Evolutionary conservation across 2,888 invertebrate species (phyloP).

Genomic region (Volucella inanis): DNA sequence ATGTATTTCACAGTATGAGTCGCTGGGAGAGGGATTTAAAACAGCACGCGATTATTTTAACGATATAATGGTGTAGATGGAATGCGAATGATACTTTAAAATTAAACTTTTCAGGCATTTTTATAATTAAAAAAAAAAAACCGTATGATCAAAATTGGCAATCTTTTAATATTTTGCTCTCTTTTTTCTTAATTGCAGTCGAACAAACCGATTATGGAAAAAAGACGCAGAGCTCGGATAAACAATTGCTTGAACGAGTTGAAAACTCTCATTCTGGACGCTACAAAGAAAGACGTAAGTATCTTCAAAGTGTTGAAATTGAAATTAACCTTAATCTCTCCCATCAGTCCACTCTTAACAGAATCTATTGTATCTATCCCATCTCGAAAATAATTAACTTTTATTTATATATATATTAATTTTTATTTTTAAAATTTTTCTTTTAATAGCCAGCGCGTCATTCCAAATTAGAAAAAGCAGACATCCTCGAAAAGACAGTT

Average conservation of each 20-base stretch:
- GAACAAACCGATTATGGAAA: conserved; percentile 97
- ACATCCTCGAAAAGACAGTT: conserved; percentile 97
- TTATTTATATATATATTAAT: no score
- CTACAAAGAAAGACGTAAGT: conserved; percentile 95
- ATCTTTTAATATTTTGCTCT: neutral
- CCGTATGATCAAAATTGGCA: no score
- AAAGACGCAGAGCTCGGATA: conserved; percentile 93
- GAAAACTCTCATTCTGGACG: conserved; percentile 92
- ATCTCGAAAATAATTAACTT: conserved; percentile 9
- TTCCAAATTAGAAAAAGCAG: conserved; percentile 97
- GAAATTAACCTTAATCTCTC: neutral
- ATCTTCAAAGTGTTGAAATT: conserved; percentile 55
- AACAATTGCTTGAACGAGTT: conserved; percentile 94
- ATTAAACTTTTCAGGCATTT: neutral
- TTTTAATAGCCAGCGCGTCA: conserved; percentile 92
- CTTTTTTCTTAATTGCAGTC: conserved; percentile 85
- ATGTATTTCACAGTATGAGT: neutral
- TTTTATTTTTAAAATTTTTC: conserved; percentile 49
- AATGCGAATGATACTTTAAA: conserved; percentile 3
- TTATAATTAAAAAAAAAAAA: no score
- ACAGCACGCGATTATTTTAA: conserved; percentile 54
- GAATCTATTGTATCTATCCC: neutral
- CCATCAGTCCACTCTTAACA: neutral
- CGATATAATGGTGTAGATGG: conserved; percentile 3
- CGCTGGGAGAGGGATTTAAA: neutral